Percentiles rank a stretch among this genome's conserved stretches.
phyloP scores from a whole-genome alignment of 2,113 vertebrate genomes.

The Entelurus aequoreus region DNA sequence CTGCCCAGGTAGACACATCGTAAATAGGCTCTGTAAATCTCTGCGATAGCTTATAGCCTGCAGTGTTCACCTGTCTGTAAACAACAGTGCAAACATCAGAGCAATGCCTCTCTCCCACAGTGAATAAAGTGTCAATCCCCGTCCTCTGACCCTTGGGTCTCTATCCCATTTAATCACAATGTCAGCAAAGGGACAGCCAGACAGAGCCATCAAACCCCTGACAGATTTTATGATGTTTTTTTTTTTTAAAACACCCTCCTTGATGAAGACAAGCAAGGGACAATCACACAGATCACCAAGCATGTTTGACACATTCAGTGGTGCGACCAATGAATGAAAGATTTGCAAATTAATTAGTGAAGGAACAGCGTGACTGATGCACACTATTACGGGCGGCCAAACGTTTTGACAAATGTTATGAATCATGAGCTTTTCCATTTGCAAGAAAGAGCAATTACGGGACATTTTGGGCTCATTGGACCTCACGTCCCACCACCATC shows the following conservation, averaged over 20 bases:
- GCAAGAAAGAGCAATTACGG: not conserved
- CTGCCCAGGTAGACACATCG: conserved; percentile 29
- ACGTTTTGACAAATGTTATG: not conserved
- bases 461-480: not conserved
- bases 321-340: conserved; percentile 3
- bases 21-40: conserved; percentile 50
- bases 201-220: conserved; percentile 20
- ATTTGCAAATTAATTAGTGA: not conserved
- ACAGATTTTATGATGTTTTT: conserved; percentile 23
- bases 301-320: not conserved
- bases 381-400: not conserved
- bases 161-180: conserved; percentile 30
- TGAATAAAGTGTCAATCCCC: conserved; percentile 14
- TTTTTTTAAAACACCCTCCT: not conserved
- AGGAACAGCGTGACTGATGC: not conserved
- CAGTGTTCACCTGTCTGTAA: conserved; percentile 18
- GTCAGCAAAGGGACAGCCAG: conserved; percentile 12
- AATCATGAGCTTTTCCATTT: not conserved
- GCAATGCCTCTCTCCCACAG: conserved; percentile 8
- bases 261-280: conserved; percentile 23
- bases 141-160: conserved; percentile 1
- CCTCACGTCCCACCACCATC: not conserved
- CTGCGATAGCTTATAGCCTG: conserved; percentile 30
- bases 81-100: conserved; percentile 31
- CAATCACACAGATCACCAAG: conserved; percentile 4